Conservation (phyloP, 2,113 vertebrate species). For the Chlorodrepanis virens region DNA sequence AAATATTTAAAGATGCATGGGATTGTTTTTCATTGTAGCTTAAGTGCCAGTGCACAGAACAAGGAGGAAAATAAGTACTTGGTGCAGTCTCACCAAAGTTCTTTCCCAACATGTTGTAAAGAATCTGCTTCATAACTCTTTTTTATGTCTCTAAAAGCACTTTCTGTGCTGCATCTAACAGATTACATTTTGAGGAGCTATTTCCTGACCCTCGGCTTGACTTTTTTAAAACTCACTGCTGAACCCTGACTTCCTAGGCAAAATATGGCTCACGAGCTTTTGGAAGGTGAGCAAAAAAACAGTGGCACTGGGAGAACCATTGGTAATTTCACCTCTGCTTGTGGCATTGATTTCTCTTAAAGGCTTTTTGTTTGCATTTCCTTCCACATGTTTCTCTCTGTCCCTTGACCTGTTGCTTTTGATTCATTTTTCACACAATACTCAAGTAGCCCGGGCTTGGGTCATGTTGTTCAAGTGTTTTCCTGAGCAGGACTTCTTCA, state of each 20-base stretch:
- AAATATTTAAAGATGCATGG: not conserved
- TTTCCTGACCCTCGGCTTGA: not conserved
- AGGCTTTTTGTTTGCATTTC: slow-evolving; percentile 17
- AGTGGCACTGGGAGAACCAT: not conserved
- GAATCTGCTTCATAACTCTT: not conserved
- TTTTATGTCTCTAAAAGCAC: slow-evolving; percentile 15
- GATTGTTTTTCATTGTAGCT: not conserved
- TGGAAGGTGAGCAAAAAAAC: not conserved
- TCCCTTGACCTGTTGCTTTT: not conserved
- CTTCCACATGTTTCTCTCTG: not conserved
- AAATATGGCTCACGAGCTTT: not conserved
- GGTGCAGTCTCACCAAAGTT: not conserved
- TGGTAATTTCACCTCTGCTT: not conserved
- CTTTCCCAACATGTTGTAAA: not conserved
- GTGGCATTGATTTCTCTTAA: slow-evolving; percentile 6
- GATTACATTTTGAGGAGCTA: not conserved
- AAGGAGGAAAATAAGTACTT: not conserved
- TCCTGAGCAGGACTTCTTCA: not conserved
- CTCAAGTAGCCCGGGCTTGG: not conserved
- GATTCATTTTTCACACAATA: not conserved
- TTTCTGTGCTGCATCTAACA: not conserved
- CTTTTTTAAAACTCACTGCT: not conserved
- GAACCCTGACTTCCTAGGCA: not conserved
- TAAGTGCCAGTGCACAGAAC: not conserved
- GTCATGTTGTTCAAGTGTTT: not conserved